These are phyloP conservation scores for Capreolus pygargus DNA, from an alignment of 2,113 vertebrate genomes.

Conservation along the genomic window DNA sequence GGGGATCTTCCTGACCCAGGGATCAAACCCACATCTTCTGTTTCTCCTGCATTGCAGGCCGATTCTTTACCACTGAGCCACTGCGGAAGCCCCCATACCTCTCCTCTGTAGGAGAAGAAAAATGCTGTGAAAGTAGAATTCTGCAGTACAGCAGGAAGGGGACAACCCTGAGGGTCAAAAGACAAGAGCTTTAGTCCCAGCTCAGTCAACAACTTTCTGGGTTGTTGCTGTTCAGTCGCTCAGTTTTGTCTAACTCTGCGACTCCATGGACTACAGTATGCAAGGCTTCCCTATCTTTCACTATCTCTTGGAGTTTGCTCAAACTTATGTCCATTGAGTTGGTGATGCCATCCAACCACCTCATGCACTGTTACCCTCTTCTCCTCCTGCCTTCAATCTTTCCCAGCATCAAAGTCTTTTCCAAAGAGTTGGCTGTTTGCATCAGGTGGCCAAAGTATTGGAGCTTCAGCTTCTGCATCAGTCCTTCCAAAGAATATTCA, in stretches of 20 bases:
- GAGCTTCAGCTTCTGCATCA: background rate
- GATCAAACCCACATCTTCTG: background rate
- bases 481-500: background rate
- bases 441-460: background rate
- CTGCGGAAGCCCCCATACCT: background rate
- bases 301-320: background rate
- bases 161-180: background rate
- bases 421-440: background rate
- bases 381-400: background rate
- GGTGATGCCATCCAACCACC: background rate
- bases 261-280: background rate
- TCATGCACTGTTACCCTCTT: background rate
- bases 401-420: background rate
- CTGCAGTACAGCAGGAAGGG: background rate
- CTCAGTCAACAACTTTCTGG: background rate
- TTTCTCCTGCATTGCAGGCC: background rate
- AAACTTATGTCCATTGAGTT: background rate
- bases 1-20: background rate
- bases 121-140: background rate
- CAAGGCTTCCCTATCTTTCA: background rate
- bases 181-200: background rate
- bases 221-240: background rate
- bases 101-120: background rate
- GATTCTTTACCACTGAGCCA: background rate
- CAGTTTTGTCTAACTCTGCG: background rate